Conservation (phyloP, 2,888 invertebrate genomes). For the Sepiola atlantica region DNA sequence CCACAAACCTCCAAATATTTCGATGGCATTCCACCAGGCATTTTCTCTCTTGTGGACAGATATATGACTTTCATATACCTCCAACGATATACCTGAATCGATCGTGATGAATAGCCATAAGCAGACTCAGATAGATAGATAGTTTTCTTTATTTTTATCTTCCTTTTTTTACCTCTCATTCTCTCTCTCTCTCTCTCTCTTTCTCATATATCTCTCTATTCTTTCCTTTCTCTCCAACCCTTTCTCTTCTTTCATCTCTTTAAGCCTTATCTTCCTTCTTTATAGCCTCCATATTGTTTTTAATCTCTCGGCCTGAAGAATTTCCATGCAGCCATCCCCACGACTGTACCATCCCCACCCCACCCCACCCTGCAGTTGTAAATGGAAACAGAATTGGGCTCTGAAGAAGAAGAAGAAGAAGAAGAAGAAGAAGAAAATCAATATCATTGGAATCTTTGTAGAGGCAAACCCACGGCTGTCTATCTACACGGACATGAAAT, state of each 20-base stretch:
- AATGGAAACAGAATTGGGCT: not conserved
- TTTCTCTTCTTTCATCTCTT: no score
- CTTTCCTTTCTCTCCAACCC: no score
- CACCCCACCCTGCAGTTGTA: not conserved
- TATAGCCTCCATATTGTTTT: not conserved
- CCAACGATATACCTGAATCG: no score
- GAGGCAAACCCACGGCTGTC: not conserved
- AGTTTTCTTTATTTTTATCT: not conserved
- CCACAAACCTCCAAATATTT: no score
- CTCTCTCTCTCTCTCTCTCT: not conserved
- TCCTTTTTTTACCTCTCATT: not conserved
- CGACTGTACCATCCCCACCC: not conserved
- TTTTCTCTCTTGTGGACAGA: no score
- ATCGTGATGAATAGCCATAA: no score
- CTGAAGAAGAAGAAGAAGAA: not conserved
- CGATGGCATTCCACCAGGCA: no score
- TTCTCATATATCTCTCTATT: no score
- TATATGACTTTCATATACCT: no score
- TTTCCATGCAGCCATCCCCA: not conserved
- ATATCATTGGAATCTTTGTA: constrained; percentile 13
- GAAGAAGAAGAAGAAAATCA: not conserved
- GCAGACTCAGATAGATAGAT: no score
- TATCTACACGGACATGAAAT: not conserved
- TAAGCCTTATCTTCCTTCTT: not conserved
- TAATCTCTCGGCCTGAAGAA: not conserved